Evolutionary conservation across 92 coral and sea anemone genomes (phyloP), one percentile per base, ranked within the genome.

Genomic region (Isaurus tuberculatus): DNA sequence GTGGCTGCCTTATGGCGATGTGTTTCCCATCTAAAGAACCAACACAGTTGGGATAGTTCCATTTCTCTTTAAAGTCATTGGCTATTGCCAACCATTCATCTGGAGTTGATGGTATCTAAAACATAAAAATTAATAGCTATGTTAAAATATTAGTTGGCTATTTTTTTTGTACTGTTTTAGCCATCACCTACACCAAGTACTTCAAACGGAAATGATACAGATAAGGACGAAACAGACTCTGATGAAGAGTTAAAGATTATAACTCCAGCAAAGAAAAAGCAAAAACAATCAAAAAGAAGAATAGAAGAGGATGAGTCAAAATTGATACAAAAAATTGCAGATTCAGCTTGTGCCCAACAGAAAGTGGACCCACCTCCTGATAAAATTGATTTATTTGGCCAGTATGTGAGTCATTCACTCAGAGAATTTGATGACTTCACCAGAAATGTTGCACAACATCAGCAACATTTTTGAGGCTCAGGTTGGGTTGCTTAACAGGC

Each of bases 11-110:
- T n/a, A n/a, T n/a, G n/a, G n/a, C n/a, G n/a, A n/a, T n/a, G n/a
- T n/a, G n/a, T n/a, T n/a, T n/a, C n/a, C n/a, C n/a, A n/a, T n/a
- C n/a, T n/a, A n/a, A n/a, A n/a, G n/a, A n/a, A n/a, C n/a, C n/a
- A n/a, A n/a, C n/a, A n/a, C n/a, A n/a, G n/a, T n/a, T 55, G 23
- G 87, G 81, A 28, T 84, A 84, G 37, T 72, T 84, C 87, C 87
- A 84, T 61, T 84, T 72, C 46, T 25, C 37, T 0, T 40, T 6
- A 55, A 58, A 79, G 26, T 79, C 84, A 79, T 63, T 55, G 44
- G 84, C 73, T 27, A 79, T 16, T 0, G 43, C 19, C 55, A 20
- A 1, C 84, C 84, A 63, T 55, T 79, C 84, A 20, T 36, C 71
- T 55, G 46, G 73, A 17, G 72, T 61, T 58, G 84, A 79, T 79